Evolutionary conservation across 2,113 vertebrate species (phyloP).

Genomic region (Entomyzon cyanotis): DNA sequence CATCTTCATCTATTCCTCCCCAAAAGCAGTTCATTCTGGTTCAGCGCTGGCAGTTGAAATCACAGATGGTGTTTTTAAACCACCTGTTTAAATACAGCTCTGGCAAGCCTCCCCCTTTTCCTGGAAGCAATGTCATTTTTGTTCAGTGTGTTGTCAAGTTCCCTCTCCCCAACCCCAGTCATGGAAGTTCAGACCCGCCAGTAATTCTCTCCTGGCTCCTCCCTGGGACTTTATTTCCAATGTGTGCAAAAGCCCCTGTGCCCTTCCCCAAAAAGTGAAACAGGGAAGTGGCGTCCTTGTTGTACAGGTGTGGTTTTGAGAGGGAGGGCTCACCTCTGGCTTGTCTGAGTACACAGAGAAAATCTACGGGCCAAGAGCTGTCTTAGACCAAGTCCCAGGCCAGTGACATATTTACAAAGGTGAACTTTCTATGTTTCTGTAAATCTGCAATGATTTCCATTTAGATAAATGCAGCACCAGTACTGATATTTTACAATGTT

Average conservation of each 20-base stretch:
- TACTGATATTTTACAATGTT: background rate
- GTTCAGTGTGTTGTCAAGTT: background rate
- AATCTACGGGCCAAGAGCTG: background rate
- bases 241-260: background rate
- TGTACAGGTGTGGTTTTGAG: background rate
- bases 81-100: constrained; percentile 17
- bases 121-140: background rate
- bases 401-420: background rate
- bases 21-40: background rate
- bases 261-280: background rate
- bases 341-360: background rate
- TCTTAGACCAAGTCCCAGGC: background rate
- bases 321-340: background rate
- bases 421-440: background rate
- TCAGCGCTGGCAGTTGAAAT: constrained; percentile 8
- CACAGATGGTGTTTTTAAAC: constrained; percentile 42
- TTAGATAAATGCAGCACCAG: background rate
- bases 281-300: background rate
- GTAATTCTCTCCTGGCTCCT: background rate
- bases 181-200: background rate
- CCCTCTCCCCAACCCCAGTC: background rate
- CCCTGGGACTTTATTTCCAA: background rate
- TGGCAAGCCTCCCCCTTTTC: background rate
- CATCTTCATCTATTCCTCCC: background rate
- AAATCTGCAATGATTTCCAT: background rate